Conservation (phyloP, 2,797 vertebrate genomes). For the Premnoplex brunnescens region DNA sequence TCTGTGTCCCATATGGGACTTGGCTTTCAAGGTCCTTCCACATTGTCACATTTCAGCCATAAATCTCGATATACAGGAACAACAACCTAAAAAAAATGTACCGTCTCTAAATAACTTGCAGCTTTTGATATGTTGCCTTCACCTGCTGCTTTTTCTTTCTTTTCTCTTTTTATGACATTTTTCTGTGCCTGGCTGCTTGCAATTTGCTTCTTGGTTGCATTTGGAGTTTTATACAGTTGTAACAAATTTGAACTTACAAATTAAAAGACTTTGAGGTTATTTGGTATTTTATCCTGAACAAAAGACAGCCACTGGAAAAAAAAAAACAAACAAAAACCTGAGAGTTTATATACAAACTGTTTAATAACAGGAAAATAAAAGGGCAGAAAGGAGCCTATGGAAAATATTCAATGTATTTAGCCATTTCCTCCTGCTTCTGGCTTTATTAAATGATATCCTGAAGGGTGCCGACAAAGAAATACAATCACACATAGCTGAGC, state of each 20-base stretch:
- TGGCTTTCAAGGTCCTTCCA: slow-evolving; percentile 57
- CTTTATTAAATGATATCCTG: slow-evolving; percentile 71
- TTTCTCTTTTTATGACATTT: slow-evolving; percentile 37
- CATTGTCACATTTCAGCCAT: slow-evolving; percentile 37
- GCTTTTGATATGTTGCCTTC: slow-evolving; percentile 53
- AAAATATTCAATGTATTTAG: slow-evolving; percentile 69
- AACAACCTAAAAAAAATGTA: slow-evolving; percentile 37
- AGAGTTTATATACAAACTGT: slow-evolving; percentile 45
- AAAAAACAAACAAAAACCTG: background rate
- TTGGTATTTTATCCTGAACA: slow-evolving; percentile 63
- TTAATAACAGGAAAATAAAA: slow-evolving; percentile 69
- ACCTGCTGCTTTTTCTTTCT: slow-evolving; percentile 18
- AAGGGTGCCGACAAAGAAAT: slow-evolving; percentile 61
- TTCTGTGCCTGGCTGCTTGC: slow-evolving; percentile 54
- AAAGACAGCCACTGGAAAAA: slow-evolving; percentile 21
- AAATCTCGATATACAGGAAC: slow-evolving; percentile 59
- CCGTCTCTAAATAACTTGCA: slow-evolving; percentile 37
- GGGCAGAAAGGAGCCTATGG: slow-evolving; percentile 53
- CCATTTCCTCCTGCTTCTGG: slow-evolving; percentile 64
- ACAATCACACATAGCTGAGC: slow-evolving; percentile 8
- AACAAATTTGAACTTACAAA: slow-evolving; percentile 72
- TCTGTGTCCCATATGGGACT: slow-evolving; percentile 21
- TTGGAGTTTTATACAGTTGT: slow-evolving; percentile 54
- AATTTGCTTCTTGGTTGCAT: slow-evolving; percentile 62
- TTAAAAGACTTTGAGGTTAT: slow-evolving; percentile 67